Evolutionary conservation across 2,113 vertebrate genomes (phyloP), one percentile per base, ranked within the genome.

Genomic region (Anas platyrhynchos): DNA sequence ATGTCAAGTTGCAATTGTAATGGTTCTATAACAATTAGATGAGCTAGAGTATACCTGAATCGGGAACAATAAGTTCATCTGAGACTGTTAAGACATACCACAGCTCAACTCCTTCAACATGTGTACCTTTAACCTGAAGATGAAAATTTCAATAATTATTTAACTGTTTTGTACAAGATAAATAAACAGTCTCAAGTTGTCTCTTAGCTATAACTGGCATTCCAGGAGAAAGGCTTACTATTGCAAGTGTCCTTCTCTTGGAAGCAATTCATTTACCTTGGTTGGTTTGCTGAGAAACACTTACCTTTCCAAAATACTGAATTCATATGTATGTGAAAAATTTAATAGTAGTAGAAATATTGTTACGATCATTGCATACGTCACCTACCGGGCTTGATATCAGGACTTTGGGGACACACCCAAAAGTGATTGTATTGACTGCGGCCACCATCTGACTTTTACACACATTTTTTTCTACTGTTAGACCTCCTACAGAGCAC

Each of bases 401-500:
- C 36, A 59, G 55, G 63, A 89, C 89, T 91, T 15, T 44, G 65
- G 25, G 23, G 73, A 68, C 38, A 82, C 66, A 79, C 34, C 32
- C 78, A 82, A 26, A 66, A 0, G 6, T 16, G n/a, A 91, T 25
- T 0, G 2, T 44, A 59, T 27, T 74, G 32, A 72, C 79, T 74
- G 31, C n/a, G 94, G 91, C 59, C 83, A 67, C 9, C 16, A 46
- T 59, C 9, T 83, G 44, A 87, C 26, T 78, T 93, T 80, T 68
- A 73, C 8, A 23, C 22, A 65, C 9, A 8, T 25, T 85, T 77
- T 54, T 95, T 21, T 21, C 63, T 77, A 26, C n/a, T 67, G n/a
- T 31, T 71, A 86, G 55, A 89, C 87, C 82, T 83, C 91, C 85
- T 79, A 93, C 67, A 86, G n/a, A 83, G 50, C 46, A 74, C 5